Evolutionary conservation across 2,888 invertebrate species (phyloP), one percentile per base, ranked within the genome.

Genomic region (Microdon myrmicae): DNA sequence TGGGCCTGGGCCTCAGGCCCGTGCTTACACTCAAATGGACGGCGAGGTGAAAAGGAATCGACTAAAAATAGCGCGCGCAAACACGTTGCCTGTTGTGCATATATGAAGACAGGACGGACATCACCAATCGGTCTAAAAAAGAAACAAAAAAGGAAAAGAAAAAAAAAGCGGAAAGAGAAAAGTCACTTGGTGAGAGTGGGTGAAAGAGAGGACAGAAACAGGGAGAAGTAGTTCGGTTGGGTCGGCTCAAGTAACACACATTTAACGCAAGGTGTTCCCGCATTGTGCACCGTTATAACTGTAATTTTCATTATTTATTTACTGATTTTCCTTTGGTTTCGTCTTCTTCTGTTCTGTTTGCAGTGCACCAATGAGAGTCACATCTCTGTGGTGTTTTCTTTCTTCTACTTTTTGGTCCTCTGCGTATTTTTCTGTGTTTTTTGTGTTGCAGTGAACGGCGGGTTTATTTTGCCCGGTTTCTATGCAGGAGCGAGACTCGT

Each of bases 191-290:
- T n/a, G n/a, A n/a, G n/a, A 16, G 12, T 8, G 7, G 6, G 25
- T 26, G 9, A 10, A 53, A 25, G 17, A 56, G 26, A 32, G 34
- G 34, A 6, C 13, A 51, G 38, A 58, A 64, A 58, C 59, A 56
- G 58, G 49, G 39, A 64, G 39, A n/a, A n/a, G n/a, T n/a, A n/a
- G n/a, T n/a, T n/a, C n/a, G n/a, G n/a, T n/a, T n/a, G n/a, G n/a
- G n/a, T n/a, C 68, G 58, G 68, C 54, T 68, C 69, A 68, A 64
- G 68, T 68, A 69, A 69, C 67, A 67, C 56, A 70, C 59, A 59
- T 66, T 66, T 68, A 68, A 70, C 48, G 70, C 69, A 70, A 70
- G 70, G 70, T 70, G 70, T 70, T 69, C 68, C 68, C 59, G 66
- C 68, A 64, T 64, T 47, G 13, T 58, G 58, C 68, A 64, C 70